phyloP scores from a whole-genome alignment of 2,888 invertebrate species.

The Perithous albicinctus region DNA sequence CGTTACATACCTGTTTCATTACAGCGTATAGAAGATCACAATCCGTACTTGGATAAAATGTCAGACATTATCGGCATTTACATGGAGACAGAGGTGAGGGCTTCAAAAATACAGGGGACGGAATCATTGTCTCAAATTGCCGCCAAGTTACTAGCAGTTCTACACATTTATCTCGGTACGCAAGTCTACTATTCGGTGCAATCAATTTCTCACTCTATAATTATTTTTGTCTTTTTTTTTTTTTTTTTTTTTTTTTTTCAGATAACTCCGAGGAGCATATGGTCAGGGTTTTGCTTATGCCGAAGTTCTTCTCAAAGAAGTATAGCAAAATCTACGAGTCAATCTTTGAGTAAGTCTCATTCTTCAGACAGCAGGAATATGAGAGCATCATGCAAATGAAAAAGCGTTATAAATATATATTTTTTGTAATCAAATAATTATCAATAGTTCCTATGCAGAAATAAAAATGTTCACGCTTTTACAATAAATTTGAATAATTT shows the following conservation, averaged over 20 bases:
- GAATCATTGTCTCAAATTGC: slow-evolving; percentile 72
- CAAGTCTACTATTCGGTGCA: not conserved
- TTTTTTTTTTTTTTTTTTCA: slow-evolving; percentile 52
- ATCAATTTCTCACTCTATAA: not conserved
- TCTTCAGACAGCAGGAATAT: not conserved
- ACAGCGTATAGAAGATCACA: slow-evolving; percentile 79
- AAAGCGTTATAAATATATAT: too few species aligned
- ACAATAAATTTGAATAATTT: too few species aligned
- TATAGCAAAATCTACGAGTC: slow-evolving; percentile 76
- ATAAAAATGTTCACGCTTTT: too few species aligned
- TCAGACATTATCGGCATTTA: slow-evolving; percentile 82
- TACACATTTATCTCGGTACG: slow-evolving; percentile 80
- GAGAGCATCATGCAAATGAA: not conserved
- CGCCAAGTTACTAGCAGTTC: slow-evolving; percentile 75
- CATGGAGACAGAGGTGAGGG: slow-evolving; percentile 83
- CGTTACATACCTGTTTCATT: slow-evolving; percentile 50
- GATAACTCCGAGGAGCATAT: slow-evolving; percentile 82
- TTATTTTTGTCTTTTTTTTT: not conserved
- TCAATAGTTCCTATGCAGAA: too few species aligned
- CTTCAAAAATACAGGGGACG: slow-evolving; percentile 70
- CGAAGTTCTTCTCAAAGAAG: slow-evolving; percentile 74
- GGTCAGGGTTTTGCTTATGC: slow-evolving; percentile 78
- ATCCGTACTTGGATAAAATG: slow-evolving; percentile 83
- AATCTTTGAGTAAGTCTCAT: slow-evolving; percentile 76
- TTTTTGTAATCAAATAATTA: too few species aligned